Evolutionary conservation across 1,140 invertebrate genomes (phyloP).

Genomic region (Watersipora subatra): DNA sequence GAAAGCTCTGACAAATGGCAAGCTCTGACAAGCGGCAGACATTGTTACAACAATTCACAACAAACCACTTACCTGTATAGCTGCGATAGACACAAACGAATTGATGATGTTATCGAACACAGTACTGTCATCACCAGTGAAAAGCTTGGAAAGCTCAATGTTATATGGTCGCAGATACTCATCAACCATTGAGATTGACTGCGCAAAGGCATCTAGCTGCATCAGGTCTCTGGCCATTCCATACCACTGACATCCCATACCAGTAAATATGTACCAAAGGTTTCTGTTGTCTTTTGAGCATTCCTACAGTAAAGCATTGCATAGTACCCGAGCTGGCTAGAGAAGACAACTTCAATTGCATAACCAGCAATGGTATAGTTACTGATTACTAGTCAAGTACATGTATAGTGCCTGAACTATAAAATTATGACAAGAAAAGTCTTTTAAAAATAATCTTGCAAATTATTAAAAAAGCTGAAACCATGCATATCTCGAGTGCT

Average conservation of each 20-base stretch:
- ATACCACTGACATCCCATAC: conserved; percentile 92
- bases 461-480: too few species aligned
- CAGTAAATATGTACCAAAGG: conserved; percentile 85
- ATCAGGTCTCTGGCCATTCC: conserved; percentile 80
- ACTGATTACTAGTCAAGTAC: too few species aligned
- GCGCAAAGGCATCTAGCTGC: conserved; percentile 60
- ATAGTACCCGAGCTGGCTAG: too few species aligned
- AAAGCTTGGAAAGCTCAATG: conserved; percentile 64
- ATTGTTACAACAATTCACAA: too few species aligned
- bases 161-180: conserved; percentile 60
- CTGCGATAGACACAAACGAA: conserved; percentile 82
- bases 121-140: conserved; percentile 54
- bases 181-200: conserved; percentile 60
- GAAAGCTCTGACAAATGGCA: too few species aligned
- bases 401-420: too few species aligned
- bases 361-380: too few species aligned
- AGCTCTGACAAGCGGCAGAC: too few species aligned
- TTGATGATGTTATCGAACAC: conserved; percentile 65
- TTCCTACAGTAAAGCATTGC: conserved; percentile 21
- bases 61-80: conserved; percentile 68
- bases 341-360: too few species aligned
- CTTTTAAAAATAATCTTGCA: too few species aligned
- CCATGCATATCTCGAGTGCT: too few species aligned
- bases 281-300: conserved; percentile 46
- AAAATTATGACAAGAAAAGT: too few species aligned